Percentiles rank a stretch among this genome's conserved stretches.
These are phyloP conservation scores for Globia sparganii DNA, from an alignment of 2,888 invertebrate species.

Conservation along the genomic window DNA sequence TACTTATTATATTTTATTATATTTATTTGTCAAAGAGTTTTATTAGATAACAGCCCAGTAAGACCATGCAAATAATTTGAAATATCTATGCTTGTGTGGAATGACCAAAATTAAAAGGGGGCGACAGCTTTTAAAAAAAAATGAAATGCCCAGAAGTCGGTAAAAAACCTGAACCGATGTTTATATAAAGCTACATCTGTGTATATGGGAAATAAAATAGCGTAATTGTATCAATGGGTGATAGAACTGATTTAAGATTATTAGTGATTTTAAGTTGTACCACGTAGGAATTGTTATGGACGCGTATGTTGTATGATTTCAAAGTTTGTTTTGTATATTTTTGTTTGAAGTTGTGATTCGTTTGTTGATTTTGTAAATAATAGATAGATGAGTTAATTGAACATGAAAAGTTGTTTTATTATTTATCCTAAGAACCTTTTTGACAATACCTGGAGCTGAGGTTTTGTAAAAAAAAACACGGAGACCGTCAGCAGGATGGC, in stretches of 20 bases:
- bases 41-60: conserved; percentile 9
- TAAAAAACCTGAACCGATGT: conserved; percentile 16
- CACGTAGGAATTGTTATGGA: conserved; percentile 83
- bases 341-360: conserved; percentile 83
- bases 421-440: conserved; percentile 6
- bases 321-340: conserved; percentile 83
- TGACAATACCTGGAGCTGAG: neutral
- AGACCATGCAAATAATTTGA: conserved; percentile 32
- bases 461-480: neutral
- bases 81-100: conserved; percentile 37
- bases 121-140: conserved; percentile 11
- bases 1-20: conserved; percentile 39
- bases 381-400: conserved; percentile 87
- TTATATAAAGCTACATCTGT: conserved; percentile 40
- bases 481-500: neutral
- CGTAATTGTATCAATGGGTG: conserved; percentile 65
- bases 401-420: conserved; percentile 68
- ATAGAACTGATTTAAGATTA: conserved; percentile 70
- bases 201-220: conserved; percentile 48
- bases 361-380: conserved; percentile 89
- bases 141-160: conserved; percentile 29
- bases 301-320: conserved; percentile 75
- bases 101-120: conserved; percentile 5
- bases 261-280: conserved; percentile 79
- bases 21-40: conserved; percentile 34